Percentiles rank a stretch among this genome's conserved stretches.
Conservation (phyloP, 2,113 vertebrate species). For the Riparia riparia region DNA sequence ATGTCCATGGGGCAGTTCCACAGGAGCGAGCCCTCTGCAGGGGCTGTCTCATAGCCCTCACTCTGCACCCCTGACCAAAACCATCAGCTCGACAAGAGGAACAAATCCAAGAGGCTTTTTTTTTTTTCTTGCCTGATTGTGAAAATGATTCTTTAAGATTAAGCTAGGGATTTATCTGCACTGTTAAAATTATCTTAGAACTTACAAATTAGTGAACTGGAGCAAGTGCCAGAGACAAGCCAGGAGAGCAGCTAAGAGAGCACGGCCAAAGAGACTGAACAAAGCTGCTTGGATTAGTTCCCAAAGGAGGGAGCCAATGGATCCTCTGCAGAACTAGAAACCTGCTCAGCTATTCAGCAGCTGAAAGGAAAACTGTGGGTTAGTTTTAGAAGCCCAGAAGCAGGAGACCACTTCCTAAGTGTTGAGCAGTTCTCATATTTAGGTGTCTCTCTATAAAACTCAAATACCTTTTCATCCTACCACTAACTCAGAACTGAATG, state of each 20-base stretch:
- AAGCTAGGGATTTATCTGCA: not conserved
- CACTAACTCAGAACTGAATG: not conserved
- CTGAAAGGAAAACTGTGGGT: constrained; percentile 19
- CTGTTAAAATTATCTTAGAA: not conserved
- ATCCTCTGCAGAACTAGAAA: constrained; percentile 26
- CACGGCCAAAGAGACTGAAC: constrained; percentile 47
- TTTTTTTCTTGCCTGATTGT: not conserved
- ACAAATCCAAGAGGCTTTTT: not conserved
- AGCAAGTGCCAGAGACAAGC: constrained; percentile 61
- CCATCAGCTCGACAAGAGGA: not conserved
- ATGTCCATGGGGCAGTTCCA: not conserved
- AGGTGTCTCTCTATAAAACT: not conserved
- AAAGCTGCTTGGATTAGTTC: constrained; percentile 54
- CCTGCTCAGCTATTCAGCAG: constrained; percentile 46
- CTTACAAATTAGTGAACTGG: constrained; percentile 46
- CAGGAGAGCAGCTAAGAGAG: constrained; percentile 59
- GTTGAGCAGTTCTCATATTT: not conserved
- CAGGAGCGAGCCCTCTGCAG: not conserved
- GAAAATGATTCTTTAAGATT: not conserved
- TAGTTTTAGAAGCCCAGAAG: constrained; percentile 58
- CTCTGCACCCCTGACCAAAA: not conserved
- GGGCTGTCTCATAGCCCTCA: rapidly evolving
- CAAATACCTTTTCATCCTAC: not conserved
- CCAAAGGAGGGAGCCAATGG: constrained; percentile 30
- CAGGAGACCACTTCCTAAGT: not conserved